These are phyloP conservation scores for Colletes gigas DNA, from an alignment of 1,140 invertebrate genomes.

Conservation along the genomic window DNA sequence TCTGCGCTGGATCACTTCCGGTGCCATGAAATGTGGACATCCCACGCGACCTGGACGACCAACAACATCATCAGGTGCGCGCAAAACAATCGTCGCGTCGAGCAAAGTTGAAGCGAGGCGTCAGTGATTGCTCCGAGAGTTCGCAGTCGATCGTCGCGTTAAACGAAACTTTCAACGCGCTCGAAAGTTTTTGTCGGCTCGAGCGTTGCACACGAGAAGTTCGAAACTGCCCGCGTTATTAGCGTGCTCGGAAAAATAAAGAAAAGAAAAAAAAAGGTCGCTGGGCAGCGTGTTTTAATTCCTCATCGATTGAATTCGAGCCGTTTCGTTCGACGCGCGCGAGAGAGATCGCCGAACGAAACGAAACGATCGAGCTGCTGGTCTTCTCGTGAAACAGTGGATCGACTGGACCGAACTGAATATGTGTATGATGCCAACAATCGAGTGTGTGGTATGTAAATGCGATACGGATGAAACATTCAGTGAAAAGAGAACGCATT, in stretches of 20 bases:
- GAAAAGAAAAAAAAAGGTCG: too few species aligned
- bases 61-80: conserved; percentile 45
- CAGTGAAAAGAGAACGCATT: conserved; percentile 40
- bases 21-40: conserved; percentile 98
- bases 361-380: background rate
- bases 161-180: conserved; percentile 26
- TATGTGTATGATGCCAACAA: conserved; percentile 37
- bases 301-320: background rate
- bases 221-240: background rate
- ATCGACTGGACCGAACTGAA: conserved; percentile 54
- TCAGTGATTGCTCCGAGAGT: conserved; percentile 54
- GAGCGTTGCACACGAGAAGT: background rate
- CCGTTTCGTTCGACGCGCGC: background rate
- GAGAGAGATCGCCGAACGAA: too few species aligned
- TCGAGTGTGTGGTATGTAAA: conserved; percentile 45
- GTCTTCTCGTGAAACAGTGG: conserved; percentile 19
- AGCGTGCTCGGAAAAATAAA: background rate
- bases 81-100: conserved; percentile 26
- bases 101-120: conserved; percentile 55
- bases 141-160: conserved; percentile 58
- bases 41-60: conserved; percentile 90
- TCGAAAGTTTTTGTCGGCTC: background rate
- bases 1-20: conserved; percentile 95
- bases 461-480: conserved; percentile 48
- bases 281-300: background rate